A percentile compares a stretch with the other conserved stretches of the same genome.
These are phyloP conservation scores for Euura lappo DNA, from an alignment of 1,140 invertebrate genomes.

Conservation along the genomic window DNA sequence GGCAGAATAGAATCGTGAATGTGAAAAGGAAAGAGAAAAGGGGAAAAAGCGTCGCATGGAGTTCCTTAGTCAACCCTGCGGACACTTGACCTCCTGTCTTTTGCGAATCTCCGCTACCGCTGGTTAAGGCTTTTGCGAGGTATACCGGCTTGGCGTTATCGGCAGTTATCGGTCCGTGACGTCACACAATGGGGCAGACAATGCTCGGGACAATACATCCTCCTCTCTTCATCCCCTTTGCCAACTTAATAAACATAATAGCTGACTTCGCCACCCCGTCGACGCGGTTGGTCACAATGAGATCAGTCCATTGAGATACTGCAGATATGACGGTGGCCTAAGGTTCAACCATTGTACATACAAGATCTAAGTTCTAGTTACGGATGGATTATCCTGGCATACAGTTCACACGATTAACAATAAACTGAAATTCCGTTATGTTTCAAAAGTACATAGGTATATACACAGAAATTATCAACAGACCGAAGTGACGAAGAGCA, in stretches of 20 bases:
- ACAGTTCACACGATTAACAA: too few relatives aligned
- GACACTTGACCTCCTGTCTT: constrained; percentile 1
- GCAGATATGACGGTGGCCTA: constrained; percentile 47
- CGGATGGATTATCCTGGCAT: constrained; percentile 42
- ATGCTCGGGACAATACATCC: constrained; percentile 59
- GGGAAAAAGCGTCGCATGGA: not conserved
- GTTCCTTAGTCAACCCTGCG: not conserved
- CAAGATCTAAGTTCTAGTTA: constrained; percentile 48
- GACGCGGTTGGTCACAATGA: constrained; percentile 49
- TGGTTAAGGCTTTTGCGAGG: constrained; percentile 42
- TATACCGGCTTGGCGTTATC: constrained; percentile 53
- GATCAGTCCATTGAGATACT: constrained; percentile 51
- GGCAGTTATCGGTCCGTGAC: constrained; percentile 62
- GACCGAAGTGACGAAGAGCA: too few relatives aligned
- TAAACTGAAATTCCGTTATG: too few relatives aligned
- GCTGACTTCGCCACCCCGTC: constrained; percentile 49
- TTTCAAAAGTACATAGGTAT: too few relatives aligned
- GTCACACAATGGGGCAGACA: constrained; percentile 62
- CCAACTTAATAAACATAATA: constrained; percentile 63
- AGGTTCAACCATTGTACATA: constrained; percentile 25
- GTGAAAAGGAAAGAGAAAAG: not conserved
- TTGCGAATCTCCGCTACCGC: constrained; percentile 7
- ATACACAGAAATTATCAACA: too few relatives aligned
- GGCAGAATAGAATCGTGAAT: not conserved
- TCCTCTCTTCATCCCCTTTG: constrained; percentile 38